Evolutionary conservation across 2,888 invertebrate species (phyloP).

Genomic region (Isoperla grammatica): DNA sequence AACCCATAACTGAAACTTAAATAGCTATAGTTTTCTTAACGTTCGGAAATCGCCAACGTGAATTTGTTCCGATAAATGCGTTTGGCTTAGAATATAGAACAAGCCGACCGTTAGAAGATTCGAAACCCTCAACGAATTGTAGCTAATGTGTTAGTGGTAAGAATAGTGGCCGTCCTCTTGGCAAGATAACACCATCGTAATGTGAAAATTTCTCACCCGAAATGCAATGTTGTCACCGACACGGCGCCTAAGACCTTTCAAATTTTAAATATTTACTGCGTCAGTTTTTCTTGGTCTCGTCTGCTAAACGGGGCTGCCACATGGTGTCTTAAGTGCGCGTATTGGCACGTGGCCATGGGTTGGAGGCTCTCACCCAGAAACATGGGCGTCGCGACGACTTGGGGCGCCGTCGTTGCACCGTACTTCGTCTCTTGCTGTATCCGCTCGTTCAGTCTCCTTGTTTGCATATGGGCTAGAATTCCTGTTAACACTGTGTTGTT

Average conservation of each 20-base stretch:
- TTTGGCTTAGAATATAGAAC: too few species aligned
- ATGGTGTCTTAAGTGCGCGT: constrained; percentile 3
- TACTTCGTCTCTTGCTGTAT: constrained; percentile 1
- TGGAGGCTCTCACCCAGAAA: constrained; percentile 9
- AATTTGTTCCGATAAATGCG: too few species aligned
- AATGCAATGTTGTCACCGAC: constrained; percentile 18
- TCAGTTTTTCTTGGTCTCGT: background rate
- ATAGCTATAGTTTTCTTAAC: too few species aligned
- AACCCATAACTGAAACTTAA: too few species aligned
- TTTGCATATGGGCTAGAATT: too few species aligned
- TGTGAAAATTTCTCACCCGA: constrained; percentile 16
- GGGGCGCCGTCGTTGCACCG: constrained; percentile 7
- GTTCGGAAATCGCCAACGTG: too few species aligned
- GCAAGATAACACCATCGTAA: constrained; percentile 8
- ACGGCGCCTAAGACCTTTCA: constrained; percentile 23
- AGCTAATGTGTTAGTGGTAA: background rate
- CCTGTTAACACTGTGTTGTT: too few species aligned
- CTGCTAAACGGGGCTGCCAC: constrained; percentile 16
- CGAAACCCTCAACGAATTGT: too few species aligned
- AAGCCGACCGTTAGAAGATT: too few species aligned
- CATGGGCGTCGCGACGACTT: constrained; percentile 13
- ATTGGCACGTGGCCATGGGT: constrained; percentile 10
- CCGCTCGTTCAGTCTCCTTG: background rate
- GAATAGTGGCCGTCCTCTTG: background rate
- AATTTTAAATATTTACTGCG: constrained; percentile 27